Conservation (phyloP, 1,140 invertebrate genomes). For the honey bee (Apis mellifera) region DNA sequence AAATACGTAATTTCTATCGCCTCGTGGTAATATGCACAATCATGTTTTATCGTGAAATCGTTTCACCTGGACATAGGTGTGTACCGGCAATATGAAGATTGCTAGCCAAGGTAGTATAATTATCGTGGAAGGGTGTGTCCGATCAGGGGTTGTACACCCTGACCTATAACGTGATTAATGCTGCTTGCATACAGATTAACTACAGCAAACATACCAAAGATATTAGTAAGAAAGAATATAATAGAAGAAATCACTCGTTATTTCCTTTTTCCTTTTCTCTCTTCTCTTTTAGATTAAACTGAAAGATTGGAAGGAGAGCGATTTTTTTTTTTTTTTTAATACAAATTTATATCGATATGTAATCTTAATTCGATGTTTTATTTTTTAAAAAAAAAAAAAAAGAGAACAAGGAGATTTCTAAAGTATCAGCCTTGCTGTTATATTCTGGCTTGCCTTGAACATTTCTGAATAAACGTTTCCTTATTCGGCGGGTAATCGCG, state of each 20-base stretch:
- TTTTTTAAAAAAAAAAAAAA: no score
- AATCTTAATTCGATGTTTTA: no score
- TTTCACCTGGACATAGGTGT: not conserved
- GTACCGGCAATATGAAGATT: slow-evolving; percentile 48
- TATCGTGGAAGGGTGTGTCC: slow-evolving; percentile 44
- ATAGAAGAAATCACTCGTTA: not conserved
- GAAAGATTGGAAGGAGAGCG: no score
- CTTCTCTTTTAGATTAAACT: no score
- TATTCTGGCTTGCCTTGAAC: slow-evolving; percentile 25
- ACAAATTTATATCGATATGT: no score
- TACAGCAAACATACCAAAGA: not conserved
- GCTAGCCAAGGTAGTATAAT: slow-evolving; percentile 47
- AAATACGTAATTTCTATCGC: not conserved
- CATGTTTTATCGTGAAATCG: not conserved
- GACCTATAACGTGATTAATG: slow-evolving; percentile 40
- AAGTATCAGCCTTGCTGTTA: not conserved
- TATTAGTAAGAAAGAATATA: not conserved
- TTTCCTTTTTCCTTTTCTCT: no score
- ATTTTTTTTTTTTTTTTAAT: no score
- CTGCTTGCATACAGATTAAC: not conserved
- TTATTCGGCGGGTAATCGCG: not conserved
- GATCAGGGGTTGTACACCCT: not conserved
- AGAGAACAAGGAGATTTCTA: not conserved
- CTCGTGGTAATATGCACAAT: not conserved
- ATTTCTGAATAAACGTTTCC: not conserved